Evolutionary conservation across 2,888 invertebrate genomes (phyloP), one percentile per base, ranked within the genome.

Genomic region (Molorchus minor): DNA sequence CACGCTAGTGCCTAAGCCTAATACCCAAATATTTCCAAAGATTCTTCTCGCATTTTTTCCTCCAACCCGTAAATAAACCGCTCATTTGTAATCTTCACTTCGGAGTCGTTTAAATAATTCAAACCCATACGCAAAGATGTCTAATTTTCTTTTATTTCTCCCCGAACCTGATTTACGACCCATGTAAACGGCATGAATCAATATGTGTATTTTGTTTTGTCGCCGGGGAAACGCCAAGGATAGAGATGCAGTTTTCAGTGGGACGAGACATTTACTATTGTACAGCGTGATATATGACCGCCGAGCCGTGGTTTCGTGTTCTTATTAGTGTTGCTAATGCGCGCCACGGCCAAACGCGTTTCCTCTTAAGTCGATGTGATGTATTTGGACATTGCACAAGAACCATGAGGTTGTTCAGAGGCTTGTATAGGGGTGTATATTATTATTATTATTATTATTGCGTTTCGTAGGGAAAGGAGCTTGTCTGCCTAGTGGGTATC

Each of bases 161-260:
- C 47, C 43, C 38, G 45, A 53, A 3, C 8, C 8, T 62, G 64
- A 69, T 70, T 70, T 70, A 70, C 61, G 53, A 64, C 47, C 29
- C 36, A 53, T 62, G 62, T 65, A 58, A 62, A 45, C 44, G 67
- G 64, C 69, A 68, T 71, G 71, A 74, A 74, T 75, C 73, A 72
- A 74, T 74, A 73, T 63, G 68, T 70, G 68, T 70, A 66, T 72
- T 71, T 68, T 69, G 66, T 69, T 68, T 67, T 58, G 65, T 66
- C 54, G 59, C n/a, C n/a, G n/a, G n/a, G n/a, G n/a, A n/a, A 60
- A 46, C 61, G 59, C 69, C 62, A 64, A 68, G 65, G 66, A 66
- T 74, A 71, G 72, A 69, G 72, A 71, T 68, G 67, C 70, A 67
- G 66, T 67, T 67, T 65, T 56, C 69, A 68, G 75, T 73, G 73